Evolutionary conservation across 2,797 vertebrate genomes (phyloP).

Genomic region (Gymnocypris eckloni): DNA sequence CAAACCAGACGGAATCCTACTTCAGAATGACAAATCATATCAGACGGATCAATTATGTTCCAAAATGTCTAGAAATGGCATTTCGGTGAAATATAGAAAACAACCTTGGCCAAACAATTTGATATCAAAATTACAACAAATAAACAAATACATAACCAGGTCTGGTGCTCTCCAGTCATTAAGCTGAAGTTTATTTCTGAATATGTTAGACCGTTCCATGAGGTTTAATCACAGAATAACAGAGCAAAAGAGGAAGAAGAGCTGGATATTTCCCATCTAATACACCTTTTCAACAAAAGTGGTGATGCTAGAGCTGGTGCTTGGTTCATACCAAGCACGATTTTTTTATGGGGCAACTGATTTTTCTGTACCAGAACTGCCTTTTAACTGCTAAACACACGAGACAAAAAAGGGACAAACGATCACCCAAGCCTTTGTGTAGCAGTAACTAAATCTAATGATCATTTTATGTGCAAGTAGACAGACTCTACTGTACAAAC

Average conservation of each 20-base stretch:
- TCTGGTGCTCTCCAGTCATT: not conserved
- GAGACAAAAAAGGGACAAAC: not conserved
- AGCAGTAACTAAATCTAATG: conserved; percentile 24
- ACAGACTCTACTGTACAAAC: not conserved
- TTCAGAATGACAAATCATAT: conserved; percentile 15
- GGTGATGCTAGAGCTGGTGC: not conserved
- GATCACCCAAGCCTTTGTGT: conserved; percentile 1
- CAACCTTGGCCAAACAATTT: not conserved
- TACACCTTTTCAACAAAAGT: not conserved
- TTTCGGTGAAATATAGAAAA: not conserved
- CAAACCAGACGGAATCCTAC: not conserved
- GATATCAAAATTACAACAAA: not conserved
- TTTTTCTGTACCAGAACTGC: not conserved
- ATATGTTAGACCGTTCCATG: conserved; percentile 22
- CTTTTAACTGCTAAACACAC: not conserved
- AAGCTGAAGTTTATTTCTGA: conserved; percentile 35
- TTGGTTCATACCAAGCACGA: not conserved
- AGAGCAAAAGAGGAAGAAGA: not conserved
- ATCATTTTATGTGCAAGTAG: not conserved
- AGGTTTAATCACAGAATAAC: not conserved
- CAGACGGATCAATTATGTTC: not conserved
- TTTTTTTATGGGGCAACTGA: not conserved
- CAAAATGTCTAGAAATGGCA: conserved; percentile 4
- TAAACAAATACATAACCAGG: not conserved
- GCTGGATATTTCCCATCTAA: not conserved